A percentile compares a stretch with the other conserved stretches of the same genome.
Evolutionary conservation across 2,888 invertebrate species (phyloP).

Genomic region (Omphaloscelis lunosa): DNA sequence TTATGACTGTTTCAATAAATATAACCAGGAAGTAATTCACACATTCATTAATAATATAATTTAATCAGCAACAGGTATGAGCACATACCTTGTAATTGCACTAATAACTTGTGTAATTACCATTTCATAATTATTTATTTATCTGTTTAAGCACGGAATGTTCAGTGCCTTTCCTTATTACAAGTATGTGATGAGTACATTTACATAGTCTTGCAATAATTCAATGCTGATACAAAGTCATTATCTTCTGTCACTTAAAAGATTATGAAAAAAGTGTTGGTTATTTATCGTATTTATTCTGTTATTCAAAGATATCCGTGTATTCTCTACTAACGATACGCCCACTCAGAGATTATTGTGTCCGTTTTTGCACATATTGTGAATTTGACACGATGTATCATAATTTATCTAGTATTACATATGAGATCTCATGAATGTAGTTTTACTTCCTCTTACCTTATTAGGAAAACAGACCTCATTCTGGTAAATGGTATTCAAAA

Average conservation of each 20-base stretch:
- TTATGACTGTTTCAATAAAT: constrained; percentile 43
- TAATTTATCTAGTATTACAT: constrained; percentile 41
- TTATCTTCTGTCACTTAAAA: constrained; percentile 26
- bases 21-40: constrained; percentile 54
- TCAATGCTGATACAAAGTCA: constrained; percentile 31
- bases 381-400: constrained; percentile 49
- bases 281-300: constrained; percentile 38
- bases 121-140: constrained; percentile 49
- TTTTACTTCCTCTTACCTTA: constrained; percentile 49
- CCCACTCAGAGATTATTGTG: constrained; percentile 35
- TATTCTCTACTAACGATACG: constrained; percentile 20
- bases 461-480: constrained; percentile 14
- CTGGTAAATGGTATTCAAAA: constrained; percentile 11
- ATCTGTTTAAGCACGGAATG: constrained; percentile 27
- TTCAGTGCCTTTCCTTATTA: constrained; percentile 26
- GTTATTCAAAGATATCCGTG: constrained; percentile 31
- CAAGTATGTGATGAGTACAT: constrained; percentile 43
- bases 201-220: constrained; percentile 41
- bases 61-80: constrained; percentile 48
- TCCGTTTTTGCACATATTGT: constrained; percentile 41
- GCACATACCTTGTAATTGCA: constrained; percentile 42
- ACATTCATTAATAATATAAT: constrained; percentile 42
- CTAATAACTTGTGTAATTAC: constrained; percentile 53
- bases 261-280: constrained; percentile 27
- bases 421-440: constrained; percentile 14